These are phyloP conservation scores for Flexamia atlantica DNA, from an alignment of 2,888 invertebrate species.

Conservation along the genomic window DNA sequence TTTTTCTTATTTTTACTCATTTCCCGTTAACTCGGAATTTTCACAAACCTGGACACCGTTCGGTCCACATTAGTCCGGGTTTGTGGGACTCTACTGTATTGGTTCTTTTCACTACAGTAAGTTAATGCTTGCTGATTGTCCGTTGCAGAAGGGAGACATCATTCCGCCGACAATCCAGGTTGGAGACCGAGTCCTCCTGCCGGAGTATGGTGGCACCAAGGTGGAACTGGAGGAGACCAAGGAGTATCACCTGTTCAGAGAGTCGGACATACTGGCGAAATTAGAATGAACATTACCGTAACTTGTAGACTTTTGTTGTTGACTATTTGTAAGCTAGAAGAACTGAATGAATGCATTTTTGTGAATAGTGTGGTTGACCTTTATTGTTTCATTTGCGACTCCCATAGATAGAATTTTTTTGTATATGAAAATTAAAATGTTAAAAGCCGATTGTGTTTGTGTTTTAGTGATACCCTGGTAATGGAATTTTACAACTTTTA, in stretches of 20 bases:
- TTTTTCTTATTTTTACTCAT: too few relatives aligned
- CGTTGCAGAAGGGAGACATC: constrained; percentile 85
- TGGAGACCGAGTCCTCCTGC: constrained; percentile 96
- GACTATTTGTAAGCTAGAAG: constrained; percentile 45
- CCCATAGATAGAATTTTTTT: constrained; percentile 55
- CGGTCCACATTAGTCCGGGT: too few relatives aligned
- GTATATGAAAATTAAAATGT: constrained; percentile 41
- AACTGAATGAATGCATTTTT: constrained; percentile 49
- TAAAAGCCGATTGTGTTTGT: constrained; percentile 11
- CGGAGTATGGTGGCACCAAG: constrained; percentile 99
- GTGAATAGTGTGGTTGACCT: constrained; percentile 55
- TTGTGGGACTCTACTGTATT: too few relatives aligned
- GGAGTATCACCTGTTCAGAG: constrained; percentile 96
- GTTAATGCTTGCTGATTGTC: not conserved
- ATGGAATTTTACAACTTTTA: not conserved
- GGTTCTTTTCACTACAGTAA: not conserved
- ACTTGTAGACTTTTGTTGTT: constrained; percentile 51
- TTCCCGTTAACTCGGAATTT: too few relatives aligned
- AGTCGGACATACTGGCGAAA: constrained; percentile 97
- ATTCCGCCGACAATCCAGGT: constrained; percentile 90
- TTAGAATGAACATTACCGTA: constrained; percentile 76
- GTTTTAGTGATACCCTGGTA: not conserved
- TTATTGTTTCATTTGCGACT: constrained; percentile 31
- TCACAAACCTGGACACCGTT: too few relatives aligned
- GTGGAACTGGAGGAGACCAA: constrained; percentile 91